Evolutionary conservation across 2,113 vertebrate genomes (phyloP).

Genomic region (Siphamia tubifer): DNA sequence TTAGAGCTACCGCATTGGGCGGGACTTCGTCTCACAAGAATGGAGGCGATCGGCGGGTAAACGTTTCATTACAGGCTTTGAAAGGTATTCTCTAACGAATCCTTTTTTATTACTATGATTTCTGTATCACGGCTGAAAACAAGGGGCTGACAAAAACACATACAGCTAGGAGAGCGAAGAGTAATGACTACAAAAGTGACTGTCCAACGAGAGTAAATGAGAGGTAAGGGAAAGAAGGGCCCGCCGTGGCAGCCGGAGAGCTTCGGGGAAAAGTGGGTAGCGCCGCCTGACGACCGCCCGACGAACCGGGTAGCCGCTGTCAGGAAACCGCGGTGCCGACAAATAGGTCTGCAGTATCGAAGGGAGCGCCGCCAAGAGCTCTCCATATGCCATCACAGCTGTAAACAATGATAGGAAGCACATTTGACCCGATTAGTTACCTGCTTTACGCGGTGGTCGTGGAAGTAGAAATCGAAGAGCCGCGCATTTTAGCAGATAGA

Average conservation of each 20-base stretch:
- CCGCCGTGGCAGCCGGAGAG: conserved; percentile 63
- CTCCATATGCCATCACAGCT: conserved; percentile 73
- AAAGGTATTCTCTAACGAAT: conserved; percentile 16
- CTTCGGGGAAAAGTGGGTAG: conserved; percentile 82
- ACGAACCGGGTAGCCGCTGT: conserved; percentile 62
- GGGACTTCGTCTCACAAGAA: conserved; percentile 60
- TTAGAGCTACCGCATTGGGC: conserved; percentile 60
- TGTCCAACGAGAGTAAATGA: conserved; percentile 71
- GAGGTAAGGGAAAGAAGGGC: conserved; percentile 78
- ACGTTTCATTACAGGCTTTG: conserved; percentile 64
- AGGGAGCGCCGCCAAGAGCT: conserved; percentile 83
- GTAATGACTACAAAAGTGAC: conserved; percentile 46
- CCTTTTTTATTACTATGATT: background rate
- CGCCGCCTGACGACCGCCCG: conserved; percentile 85
- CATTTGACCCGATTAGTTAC: background rate
- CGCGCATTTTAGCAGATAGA: no score
- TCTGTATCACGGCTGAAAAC: background rate
- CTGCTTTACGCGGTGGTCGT: background rate
- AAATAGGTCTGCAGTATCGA: conserved; percentile 60
- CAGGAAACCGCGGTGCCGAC: conserved; percentile 77
- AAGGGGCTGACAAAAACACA: background rate
- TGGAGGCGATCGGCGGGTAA: conserved; percentile 65
- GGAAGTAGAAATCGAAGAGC: no score
- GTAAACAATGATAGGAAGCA: conserved; percentile 17
- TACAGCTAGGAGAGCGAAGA: background rate